A percentile compares a stretch with the other conserved stretches of the same genome.
phyloP scores from a whole-genome alignment of 2,797 vertebrate genomes.

The Steatocranus sp. region DNA sequence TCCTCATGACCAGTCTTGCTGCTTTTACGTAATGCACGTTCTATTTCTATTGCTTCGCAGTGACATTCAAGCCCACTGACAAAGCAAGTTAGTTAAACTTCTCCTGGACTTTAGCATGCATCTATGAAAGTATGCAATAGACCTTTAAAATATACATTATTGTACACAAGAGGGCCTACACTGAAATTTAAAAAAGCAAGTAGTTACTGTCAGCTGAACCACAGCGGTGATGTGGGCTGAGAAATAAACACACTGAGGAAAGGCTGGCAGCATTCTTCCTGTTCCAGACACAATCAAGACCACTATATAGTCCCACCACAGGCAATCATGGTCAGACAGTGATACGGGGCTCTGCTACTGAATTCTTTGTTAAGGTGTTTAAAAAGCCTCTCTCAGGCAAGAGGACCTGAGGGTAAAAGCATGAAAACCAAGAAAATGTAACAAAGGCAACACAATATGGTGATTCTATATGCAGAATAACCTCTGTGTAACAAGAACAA shows the following conservation, averaged over 20 bases:
- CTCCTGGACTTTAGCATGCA: background rate
- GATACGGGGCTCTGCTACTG: slow-evolving; percentile 3
- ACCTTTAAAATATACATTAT: background rate
- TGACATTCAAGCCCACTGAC: background rate
- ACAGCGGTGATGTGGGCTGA: slow-evolving; percentile 47
- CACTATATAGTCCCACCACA: slow-evolving; percentile 40
- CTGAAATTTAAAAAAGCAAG: slow-evolving; percentile 48
- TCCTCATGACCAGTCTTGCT: background rate
- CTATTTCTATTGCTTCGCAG: background rate
- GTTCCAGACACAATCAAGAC: slow-evolving; percentile 59
- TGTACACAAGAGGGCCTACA: background rate
- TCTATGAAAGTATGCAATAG: background rate
- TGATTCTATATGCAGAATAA: background rate
- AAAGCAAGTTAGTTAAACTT: background rate
- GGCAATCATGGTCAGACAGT: slow-evolving; percentile 51
- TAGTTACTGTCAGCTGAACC: slow-evolving; percentile 29
- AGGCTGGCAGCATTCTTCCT: slow-evolving; percentile 51
- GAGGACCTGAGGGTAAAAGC: background rate
- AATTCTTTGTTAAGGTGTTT: background rate
- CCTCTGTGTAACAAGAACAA: background rate
- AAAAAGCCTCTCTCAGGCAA: background rate
- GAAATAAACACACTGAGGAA: slow-evolving; percentile 54
- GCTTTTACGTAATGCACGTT: background rate
- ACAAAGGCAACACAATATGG: background rate
- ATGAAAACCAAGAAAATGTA: background rate